Base-by-base conservation (phyloP, 2,113 vertebrate genomes). In the Syrmaticus mikado region DNA sequence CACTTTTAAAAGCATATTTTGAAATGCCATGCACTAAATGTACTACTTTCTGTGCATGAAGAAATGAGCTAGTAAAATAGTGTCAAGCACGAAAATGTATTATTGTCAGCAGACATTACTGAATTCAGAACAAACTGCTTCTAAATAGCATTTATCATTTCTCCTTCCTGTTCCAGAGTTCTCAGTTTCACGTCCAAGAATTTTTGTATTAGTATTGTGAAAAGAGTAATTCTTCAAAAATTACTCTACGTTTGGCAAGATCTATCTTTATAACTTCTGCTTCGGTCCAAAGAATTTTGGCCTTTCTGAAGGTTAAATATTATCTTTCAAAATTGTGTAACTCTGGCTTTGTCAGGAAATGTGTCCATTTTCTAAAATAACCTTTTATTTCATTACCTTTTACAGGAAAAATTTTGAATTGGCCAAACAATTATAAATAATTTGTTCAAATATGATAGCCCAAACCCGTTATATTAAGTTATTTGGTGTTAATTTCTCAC, bases 241-340 rank as follows among this genome's bases (percentile, higher is more conserved):
- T 85, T 82, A 89, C 62, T 87, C 75, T 85, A 78, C 52, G 16
- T 95, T 94, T 92, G 85, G 93, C 92, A 93, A 87, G 86, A 81
- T 52, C 61, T 21, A 3, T 83, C 83, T 72, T 67, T 94, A 73
- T 75, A 73, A 66, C 92, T 95, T 95, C 38, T 92, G 74, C 38
- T 19, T 94, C 78, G 92, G 71, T 65, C 57, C 71, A 95, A 91
- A 90, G 79, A 92, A 87, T 94, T 95, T 93, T 95, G 96, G 78
- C 85, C 66, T 97, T 94, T 95, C 40, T 52, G 74, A 94, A 96
- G 84, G 80, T 86, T 88, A 80, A 90, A 92, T 95, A 94, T 96
- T 96, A 97, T 94, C 78, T 94, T 94, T 91, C 46, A 76, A 94
- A 96, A 87, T 83, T 88, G 92, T 94, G 85, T 92, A 96, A 82